These are phyloP conservation scores for Zingel zingel DNA, from an alignment of 2,113 vertebrate genomes.

Conservation along the genomic window DNA sequence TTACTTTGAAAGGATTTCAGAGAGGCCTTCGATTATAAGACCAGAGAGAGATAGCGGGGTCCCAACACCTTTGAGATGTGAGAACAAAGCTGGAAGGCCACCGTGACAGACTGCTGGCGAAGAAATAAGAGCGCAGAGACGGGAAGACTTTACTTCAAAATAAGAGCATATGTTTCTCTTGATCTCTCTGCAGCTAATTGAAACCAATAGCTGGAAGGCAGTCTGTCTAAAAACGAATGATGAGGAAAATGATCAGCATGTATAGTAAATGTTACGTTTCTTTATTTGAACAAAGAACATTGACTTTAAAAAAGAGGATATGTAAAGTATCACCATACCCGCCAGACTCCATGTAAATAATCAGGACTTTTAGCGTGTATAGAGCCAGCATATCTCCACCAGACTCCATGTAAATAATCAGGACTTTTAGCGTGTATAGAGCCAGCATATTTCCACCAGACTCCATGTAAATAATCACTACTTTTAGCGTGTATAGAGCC, in stretches of 20 bases:
- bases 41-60: background rate
- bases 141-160: slow-evolving; percentile 12
- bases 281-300: background rate
- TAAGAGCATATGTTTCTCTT: slow-evolving; percentile 2
- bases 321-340: background rate
- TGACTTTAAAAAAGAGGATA: background rate
- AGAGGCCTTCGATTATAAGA: background rate
- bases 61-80: background rate
- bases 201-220: background rate
- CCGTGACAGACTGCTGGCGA: background rate
- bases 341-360: too few species aligned
- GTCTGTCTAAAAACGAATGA: background rate
- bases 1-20: slow-evolving; percentile 13
- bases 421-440: too few species aligned
- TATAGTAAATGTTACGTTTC: background rate
- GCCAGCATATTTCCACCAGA: too few species aligned
- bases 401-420: too few species aligned
- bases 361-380: too few species aligned
- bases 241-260: background rate
- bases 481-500: too few species aligned
- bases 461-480: too few species aligned
- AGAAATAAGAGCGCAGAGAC: background rate
- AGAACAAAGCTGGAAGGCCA: background rate
- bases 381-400: too few species aligned
- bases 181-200: background rate